These are phyloP conservation scores for Psilopsiagon aurifrons DNA, from an alignment of 2,113 vertebrate genomes.

Conservation along the genomic window DNA sequence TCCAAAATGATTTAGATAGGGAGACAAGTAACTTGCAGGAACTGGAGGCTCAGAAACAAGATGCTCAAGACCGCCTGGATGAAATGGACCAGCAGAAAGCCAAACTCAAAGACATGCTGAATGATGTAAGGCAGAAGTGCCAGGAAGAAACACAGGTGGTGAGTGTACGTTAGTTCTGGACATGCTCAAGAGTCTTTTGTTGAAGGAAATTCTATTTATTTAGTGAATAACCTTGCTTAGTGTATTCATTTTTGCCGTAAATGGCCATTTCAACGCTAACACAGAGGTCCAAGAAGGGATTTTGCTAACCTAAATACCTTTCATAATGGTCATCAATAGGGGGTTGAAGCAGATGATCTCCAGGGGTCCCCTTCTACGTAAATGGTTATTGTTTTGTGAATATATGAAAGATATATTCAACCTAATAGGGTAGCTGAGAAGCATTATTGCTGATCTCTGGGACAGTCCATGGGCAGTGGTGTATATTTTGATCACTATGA, in stretches of 20 bases:
- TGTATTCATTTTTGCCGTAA: neutral
- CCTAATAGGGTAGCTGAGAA: neutral
- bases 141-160: conserved; percentile 97
- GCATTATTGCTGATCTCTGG: neutral
- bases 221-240: neutral
- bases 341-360: neutral
- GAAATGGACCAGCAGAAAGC: conserved; percentile 99
- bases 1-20: conserved; percentile 94
- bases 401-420: neutral
- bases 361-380: neutral
- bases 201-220: neutral
- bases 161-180: conserved; percentile 40
- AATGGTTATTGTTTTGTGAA: neutral
- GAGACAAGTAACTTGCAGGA: conserved; percentile 91
- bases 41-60: conserved; percentile 94
- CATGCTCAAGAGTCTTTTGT: neutral
- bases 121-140: conserved; percentile 90
- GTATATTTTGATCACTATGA: neutral
- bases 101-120: conserved; percentile 95
- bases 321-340: neutral
- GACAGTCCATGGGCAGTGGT: neutral
- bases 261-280: neutral
- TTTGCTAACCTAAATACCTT: neutral
- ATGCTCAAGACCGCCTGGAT: conserved; percentile 92
- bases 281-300: neutral